Percentiles rank a stretch among this genome's conserved stretches.
Evolutionary conservation across 1,140 invertebrate genomes (phyloP).

Genomic region (Piezodorus guildinii): DNA sequence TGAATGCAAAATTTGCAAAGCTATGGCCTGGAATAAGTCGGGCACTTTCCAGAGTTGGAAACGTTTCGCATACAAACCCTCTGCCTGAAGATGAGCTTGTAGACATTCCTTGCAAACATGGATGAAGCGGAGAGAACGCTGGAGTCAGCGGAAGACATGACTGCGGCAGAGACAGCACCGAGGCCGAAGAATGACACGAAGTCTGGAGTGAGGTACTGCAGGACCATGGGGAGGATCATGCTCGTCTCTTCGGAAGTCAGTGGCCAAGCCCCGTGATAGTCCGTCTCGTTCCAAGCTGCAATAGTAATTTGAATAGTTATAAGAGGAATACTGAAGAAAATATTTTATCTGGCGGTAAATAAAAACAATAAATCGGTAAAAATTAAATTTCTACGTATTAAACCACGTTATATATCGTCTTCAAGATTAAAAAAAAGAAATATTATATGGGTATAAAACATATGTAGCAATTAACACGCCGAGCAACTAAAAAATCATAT

Average conservation of each 20-base stretch:
- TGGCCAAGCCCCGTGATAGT: conserved; percentile 59
- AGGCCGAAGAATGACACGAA: conserved; percentile 93
- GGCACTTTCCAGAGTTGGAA: too few species aligned
- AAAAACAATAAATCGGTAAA: too few species aligned
- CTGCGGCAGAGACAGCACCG: conserved; percentile 94
- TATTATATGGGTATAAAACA: too few species aligned
- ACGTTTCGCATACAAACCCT: conserved; percentile 43
- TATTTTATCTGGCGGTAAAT: too few species aligned
- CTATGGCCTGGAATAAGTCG: too few species aligned
- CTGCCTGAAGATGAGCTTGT: conserved; percentile 90
- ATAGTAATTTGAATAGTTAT: conserved; percentile 21
- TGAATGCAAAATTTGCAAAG: too few species aligned
- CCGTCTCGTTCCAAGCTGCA: conserved; percentile 87
- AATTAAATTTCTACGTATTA: too few species aligned
- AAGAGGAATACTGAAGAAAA: too few species aligned
- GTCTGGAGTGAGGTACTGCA: conserved; percentile 88
- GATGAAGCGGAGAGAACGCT: conserved; percentile 92
- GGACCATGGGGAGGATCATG: conserved; percentile 91
- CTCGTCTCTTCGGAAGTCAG: conserved; percentile 66
- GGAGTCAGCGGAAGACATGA: conserved; percentile 97
- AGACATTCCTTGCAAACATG: conserved; percentile 97
- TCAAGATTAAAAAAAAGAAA: too few species aligned
- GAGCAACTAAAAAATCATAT: too few species aligned
- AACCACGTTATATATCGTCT: too few species aligned
- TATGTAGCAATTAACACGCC: too few species aligned